Conservation (phyloP, 2,113 vertebrate genomes). For the Galemys pyrenaicus region DNA sequence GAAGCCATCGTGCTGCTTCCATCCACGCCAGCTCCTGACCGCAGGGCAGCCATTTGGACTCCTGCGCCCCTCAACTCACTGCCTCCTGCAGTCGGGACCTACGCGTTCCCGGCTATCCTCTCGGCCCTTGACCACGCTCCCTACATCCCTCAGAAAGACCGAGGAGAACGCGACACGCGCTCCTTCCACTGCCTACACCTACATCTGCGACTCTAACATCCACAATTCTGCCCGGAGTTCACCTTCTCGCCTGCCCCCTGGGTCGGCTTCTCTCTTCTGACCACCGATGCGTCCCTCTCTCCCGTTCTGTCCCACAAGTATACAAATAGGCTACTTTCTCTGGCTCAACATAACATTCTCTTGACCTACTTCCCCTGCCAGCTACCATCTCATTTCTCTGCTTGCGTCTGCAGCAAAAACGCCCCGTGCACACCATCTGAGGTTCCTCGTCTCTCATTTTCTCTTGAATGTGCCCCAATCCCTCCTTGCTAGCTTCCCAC, state of each 20-base stretch:
- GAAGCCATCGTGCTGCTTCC: background rate
- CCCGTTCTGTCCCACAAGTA: background rate
- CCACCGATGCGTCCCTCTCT: background rate
- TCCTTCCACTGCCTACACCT: no score
- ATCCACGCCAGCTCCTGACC: background rate
- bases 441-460: background rate
- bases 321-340: background rate
- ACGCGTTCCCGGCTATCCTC: background rate
- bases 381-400: background rate
- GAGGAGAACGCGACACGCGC: background rate
- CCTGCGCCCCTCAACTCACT: no score
- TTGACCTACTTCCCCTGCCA: background rate
- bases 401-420: background rate
- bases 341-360: background rate
- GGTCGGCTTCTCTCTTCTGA: background rate
- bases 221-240: background rate
- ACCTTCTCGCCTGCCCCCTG: background rate
- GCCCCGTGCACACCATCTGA: background rate
- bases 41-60: background rate
- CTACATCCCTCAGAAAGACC: background rate
- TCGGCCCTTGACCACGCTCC: background rate
- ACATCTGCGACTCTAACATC: background rate
- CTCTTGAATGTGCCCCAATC: background rate
- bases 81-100: no score
- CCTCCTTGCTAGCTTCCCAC: background rate